phyloP scores from a whole-genome alignment of 2,888 invertebrate genomes.

The Microctonus aethiopoides region DNA sequence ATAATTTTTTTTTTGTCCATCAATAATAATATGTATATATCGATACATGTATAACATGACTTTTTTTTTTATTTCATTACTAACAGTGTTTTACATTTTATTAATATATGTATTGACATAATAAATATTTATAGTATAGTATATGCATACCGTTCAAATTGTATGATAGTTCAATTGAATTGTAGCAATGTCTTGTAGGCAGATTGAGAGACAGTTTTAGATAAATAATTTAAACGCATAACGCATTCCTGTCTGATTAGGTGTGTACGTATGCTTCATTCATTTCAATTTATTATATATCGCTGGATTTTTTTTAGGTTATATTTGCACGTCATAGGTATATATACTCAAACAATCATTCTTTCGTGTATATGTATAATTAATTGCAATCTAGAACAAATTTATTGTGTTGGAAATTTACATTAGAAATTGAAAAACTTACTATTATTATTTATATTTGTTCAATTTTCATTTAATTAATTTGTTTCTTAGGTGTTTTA shows the following conservation, averaged over 20 bases:
- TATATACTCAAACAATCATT: neutral
- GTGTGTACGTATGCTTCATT: conserved; percentile 35
- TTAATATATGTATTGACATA: neutral
- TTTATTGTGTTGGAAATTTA: neutral
- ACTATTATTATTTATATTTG: neutral
- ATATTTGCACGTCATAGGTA: neutral
- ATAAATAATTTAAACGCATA: conserved; percentile 55
- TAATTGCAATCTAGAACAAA: neutral
- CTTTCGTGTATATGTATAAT: neutral
- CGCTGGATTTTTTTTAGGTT: conserved; percentile 30
- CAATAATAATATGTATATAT: neutral
- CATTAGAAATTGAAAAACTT: conserved; percentile 4
- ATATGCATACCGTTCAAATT: conserved; percentile 33
- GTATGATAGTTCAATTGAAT: conserved; percentile 46
- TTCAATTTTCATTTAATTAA: neutral
- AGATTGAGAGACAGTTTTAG: conserved; percentile 49
- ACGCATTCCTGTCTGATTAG: conserved; percentile 40
- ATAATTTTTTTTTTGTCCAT: neutral
- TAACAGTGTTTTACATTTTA: conserved; percentile 28
- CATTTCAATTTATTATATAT: too few relatives aligned
- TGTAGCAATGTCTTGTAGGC: conserved; percentile 60
- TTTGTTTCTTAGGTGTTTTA: neutral
- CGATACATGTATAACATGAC: neutral
- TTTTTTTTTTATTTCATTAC: conserved; percentile 28
- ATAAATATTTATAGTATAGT: conserved; percentile 28